phyloP scores from a whole-genome alignment of 1,140 invertebrate species.

The Antheraea pernyi region DNA sequence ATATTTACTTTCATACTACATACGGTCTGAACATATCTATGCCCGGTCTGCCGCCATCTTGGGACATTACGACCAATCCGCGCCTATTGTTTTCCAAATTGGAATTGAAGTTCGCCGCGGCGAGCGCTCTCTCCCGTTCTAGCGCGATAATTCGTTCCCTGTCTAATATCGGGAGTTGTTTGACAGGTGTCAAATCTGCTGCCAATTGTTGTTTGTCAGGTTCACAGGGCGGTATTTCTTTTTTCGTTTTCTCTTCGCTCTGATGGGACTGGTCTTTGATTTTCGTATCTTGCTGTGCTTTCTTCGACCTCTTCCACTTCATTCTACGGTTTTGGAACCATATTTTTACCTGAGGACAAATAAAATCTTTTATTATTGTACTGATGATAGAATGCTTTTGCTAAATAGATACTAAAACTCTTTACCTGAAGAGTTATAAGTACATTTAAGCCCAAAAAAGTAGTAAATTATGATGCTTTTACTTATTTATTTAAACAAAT shows the following conservation, averaged over 20 bases:
- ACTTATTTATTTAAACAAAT: no score
- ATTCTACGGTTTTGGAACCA: constrained; percentile 98
- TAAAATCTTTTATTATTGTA: not conserved
- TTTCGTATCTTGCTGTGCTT: constrained; percentile 91
- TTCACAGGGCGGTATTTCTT: constrained; percentile 47
- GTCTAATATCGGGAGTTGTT: constrained; percentile 62
- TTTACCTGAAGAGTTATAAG: no score
- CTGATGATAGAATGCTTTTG: no score
- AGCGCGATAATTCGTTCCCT: constrained; percentile 76
- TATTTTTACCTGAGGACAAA: constrained; percentile 90
- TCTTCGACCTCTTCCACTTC: constrained; percentile 98
- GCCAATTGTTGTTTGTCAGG: constrained; percentile 58
- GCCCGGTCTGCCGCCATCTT: constrained; percentile 66
- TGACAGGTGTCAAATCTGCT: constrained; percentile 71
- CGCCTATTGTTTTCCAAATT: constrained; percentile 74
- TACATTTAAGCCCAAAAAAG: no score
- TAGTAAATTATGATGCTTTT: no score
- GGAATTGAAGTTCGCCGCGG: constrained; percentile 73
- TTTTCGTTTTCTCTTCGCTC: constrained; percentile 61
- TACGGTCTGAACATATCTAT: constrained; percentile 79
- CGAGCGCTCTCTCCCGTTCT: constrained; percentile 69
- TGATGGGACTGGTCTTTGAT: constrained; percentile 50
- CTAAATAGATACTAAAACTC: no score
- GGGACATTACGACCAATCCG: constrained; percentile 66
- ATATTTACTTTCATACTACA: constrained; percentile 73